These are phyloP conservation scores for Morbakka virulenta DNA, from an alignment of 30 jellyfish, hydroid and myxozoan genomes.

Conservation along the genomic window DNA sequence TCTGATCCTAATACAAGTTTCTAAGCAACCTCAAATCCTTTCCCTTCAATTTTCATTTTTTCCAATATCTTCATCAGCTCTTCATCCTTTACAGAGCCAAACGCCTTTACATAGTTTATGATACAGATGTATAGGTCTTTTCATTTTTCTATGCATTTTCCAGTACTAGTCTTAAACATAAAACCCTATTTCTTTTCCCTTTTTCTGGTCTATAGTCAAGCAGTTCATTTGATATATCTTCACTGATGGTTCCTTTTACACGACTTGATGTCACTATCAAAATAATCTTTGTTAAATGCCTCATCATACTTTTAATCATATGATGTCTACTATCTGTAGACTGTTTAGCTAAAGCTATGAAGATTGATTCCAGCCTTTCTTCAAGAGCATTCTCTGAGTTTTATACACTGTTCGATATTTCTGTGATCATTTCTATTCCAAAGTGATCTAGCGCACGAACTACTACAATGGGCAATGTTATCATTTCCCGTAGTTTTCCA, in stretches of 20 bases:
- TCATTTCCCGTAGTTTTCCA: constrained; percentile 11
- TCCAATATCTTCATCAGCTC: no score
- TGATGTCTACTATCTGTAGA: constrained; percentile 3
- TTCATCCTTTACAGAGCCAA: no score
- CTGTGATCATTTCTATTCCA: constrained; percentile 3
- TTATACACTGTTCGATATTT: neutral
- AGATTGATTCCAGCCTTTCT: no score
- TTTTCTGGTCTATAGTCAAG: no score
- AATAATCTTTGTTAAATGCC: neutral
- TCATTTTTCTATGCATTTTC: no score
- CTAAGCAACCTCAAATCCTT: no score
- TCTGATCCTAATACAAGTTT: no score
- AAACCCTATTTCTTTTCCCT: no score
- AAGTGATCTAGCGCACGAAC: neutral
- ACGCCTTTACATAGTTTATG: constrained; percentile 5
- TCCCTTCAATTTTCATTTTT: no score
- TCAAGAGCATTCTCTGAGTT: no score
- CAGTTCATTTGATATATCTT: constrained; percentile 13
- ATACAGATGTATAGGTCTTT: no score
- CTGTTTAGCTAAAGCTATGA: neutral
- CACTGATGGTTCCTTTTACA: neutral
- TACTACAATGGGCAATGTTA: neutral
- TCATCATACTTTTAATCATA: neutral
- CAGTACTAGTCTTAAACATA: no score
- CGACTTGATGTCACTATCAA: neutral